These are phyloP conservation scores for Pedionomus torquatus DNA, from an alignment of 2,113 vertebrate genomes.

Conservation along the genomic window DNA sequence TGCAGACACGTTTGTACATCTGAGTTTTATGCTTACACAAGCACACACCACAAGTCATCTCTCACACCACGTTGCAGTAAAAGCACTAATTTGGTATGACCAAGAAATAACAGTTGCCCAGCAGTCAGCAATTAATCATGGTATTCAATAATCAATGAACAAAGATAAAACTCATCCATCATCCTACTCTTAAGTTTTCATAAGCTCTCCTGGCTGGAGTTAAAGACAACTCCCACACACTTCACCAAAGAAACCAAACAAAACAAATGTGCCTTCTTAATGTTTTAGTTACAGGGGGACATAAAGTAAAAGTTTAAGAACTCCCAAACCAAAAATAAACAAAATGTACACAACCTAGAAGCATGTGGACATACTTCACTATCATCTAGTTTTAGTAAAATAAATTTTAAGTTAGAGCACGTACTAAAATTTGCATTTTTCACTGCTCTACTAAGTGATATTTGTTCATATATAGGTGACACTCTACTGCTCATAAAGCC, in stretches of 20 bases:
- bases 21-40: background rate
- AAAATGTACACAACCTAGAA: background rate
- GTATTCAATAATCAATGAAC: background rate
- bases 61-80: background rate
- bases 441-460: background rate
- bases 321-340: background rate
- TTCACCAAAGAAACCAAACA: conserved; percentile 49
- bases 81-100: background rate
- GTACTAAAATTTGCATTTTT: background rate
- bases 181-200: background rate
- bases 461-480: background rate
- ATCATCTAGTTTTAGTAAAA: background rate
- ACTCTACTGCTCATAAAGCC: background rate
- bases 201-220: background rate
- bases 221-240: conserved; percentile 4
- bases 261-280: background rate
- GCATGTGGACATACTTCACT: background rate
- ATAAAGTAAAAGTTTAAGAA: background rate
- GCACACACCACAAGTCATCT: background rate
- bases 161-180: background rate
- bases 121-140: background rate
- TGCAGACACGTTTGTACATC: background rate
- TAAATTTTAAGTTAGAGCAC: background rate
- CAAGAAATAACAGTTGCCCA: background rate
- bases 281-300: background rate